phyloP scores from a whole-genome alignment of 1,140 invertebrate genomes.

The Scaptomyza montana region DNA sequence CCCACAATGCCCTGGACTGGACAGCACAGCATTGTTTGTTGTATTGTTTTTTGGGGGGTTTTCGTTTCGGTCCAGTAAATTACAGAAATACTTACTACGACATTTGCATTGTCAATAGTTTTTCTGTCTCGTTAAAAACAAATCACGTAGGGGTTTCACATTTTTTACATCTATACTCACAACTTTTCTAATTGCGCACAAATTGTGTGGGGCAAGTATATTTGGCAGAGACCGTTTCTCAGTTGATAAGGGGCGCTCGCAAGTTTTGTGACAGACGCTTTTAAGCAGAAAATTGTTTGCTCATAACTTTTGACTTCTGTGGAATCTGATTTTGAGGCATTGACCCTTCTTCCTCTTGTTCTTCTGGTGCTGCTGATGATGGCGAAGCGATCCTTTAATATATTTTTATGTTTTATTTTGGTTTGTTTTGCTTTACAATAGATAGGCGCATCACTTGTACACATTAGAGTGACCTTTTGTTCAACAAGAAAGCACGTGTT shows the following conservation, averaged over 20 bases:
- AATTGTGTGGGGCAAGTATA: conserved; percentile 56
- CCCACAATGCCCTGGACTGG: conserved; percentile 47
- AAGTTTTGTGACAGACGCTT: conserved; percentile 79
- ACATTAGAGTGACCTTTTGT: too few species aligned
- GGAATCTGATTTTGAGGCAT: neutral
- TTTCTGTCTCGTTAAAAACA: conserved; percentile 73
- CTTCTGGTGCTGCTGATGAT: neutral
- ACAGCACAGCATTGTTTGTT: conserved; percentile 35
- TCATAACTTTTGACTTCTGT: conserved; percentile 68
- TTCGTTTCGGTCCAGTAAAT: conserved; percentile 43
- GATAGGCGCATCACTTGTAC: too few species aligned
- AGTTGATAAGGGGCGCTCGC: conserved; percentile 64
- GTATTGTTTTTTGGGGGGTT: conserved; percentile 6
- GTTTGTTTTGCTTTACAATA: too few species aligned
- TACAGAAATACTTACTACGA: conserved; percentile 44
- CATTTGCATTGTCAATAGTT: conserved; percentile 80
- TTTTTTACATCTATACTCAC: conserved; percentile 7
- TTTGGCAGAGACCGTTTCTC: conserved; percentile 12
- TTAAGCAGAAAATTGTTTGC: conserved; percentile 81
- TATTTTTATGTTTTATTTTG: too few species aligned
- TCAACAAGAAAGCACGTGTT: too few species aligned
- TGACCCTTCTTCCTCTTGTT: neutral
- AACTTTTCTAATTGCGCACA: conserved; percentile 74
- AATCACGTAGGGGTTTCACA: conserved; percentile 65
- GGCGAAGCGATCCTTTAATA: too few species aligned